Percentiles rank a stretch among this genome's conserved stretches.
Evolutionary conservation across 1,140 invertebrate genomes (phyloP).

Genomic region (Ostrea denselamellosa): DNA sequence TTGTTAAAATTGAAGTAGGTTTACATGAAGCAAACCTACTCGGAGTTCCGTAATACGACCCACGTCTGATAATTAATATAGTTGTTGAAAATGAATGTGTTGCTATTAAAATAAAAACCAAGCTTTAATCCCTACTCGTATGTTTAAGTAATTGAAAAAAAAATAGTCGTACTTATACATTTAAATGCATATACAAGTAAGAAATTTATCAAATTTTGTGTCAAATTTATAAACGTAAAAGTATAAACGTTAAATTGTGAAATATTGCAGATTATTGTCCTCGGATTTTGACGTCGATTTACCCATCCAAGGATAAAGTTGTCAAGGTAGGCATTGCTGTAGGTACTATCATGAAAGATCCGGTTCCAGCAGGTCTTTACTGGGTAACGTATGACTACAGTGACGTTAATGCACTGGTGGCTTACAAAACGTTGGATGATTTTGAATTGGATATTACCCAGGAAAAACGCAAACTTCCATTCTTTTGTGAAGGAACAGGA

Average conservation of each 20-base stretch:
- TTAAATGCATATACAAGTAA: background rate
- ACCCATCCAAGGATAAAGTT: constrained; percentile 42
- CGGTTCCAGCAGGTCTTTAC: constrained; percentile 58
- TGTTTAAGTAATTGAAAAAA: background rate
- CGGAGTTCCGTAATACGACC: too few species aligned
- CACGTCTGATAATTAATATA: too few species aligned
- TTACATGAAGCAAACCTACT: too few species aligned
- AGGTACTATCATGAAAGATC: constrained; percentile 61
- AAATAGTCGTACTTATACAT: background rate
- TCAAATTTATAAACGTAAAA: background rate
- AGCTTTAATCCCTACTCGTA: too few species aligned
- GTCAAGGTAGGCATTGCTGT: constrained; percentile 53
- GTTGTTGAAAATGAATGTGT: too few species aligned
- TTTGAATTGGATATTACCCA: constrained; percentile 43
- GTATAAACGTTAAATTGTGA: background rate
- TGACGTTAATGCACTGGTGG: constrained; percentile 59
- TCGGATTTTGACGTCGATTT: constrained; percentile 56
- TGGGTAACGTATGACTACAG: constrained; percentile 64
- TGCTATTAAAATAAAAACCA: too few species aligned
- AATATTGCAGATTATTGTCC: constrained; percentile 63
- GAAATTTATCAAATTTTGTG: too few species aligned
- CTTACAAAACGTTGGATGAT: constrained; percentile 48
- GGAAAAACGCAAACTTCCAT: constrained; percentile 63
- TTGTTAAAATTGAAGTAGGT: too few species aligned
- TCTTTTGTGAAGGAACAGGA: constrained; percentile 72